A percentile compares a stretch with the other conserved stretches of the same genome.
Evolutionary conservation across 2,113 vertebrate species (phyloP).

Genomic region (Peromyscus polionotus): DNA sequence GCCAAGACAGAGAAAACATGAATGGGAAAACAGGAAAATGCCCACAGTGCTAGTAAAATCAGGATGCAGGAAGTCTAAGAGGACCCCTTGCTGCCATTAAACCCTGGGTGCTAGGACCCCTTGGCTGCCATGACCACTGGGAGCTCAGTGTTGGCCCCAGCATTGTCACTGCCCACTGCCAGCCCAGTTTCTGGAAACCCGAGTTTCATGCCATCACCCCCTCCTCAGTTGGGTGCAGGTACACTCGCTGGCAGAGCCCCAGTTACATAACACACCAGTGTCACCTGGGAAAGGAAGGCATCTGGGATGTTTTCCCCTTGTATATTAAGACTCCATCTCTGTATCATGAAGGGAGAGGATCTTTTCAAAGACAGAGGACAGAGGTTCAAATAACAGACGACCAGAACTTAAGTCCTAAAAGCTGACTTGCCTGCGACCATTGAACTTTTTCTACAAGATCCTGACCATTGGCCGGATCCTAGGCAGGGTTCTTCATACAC

Average conservation of each 20-base stretch:
- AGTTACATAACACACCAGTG: too few species aligned
- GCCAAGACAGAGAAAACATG: not conserved
- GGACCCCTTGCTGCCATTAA: too few species aligned
- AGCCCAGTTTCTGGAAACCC: accelerated
- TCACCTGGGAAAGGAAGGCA: not conserved
- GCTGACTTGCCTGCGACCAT: not conserved
- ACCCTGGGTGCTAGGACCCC: not conserved
- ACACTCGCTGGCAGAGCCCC: not conserved
- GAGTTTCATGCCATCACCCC: not conserved
- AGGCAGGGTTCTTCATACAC: not conserved
- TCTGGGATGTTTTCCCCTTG: not conserved
- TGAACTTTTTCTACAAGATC: not conserved
- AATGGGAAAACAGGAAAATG: not conserved
- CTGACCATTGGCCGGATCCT: not conserved
- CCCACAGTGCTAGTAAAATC: not conserved
- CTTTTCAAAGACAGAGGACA: not conserved
- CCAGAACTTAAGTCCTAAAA: not conserved
- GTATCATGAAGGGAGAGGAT: not conserved
- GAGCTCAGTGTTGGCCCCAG: not conserved
- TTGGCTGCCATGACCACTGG: not conserved
- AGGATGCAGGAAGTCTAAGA: not conserved
- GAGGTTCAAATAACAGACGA: not conserved
- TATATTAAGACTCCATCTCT: not conserved
- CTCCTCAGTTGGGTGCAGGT: not conserved
- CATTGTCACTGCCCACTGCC: not conserved